Base-by-base conservation (phyloP, 2,113 vertebrate species). In the Pristiophorus japonicus region DNA sequence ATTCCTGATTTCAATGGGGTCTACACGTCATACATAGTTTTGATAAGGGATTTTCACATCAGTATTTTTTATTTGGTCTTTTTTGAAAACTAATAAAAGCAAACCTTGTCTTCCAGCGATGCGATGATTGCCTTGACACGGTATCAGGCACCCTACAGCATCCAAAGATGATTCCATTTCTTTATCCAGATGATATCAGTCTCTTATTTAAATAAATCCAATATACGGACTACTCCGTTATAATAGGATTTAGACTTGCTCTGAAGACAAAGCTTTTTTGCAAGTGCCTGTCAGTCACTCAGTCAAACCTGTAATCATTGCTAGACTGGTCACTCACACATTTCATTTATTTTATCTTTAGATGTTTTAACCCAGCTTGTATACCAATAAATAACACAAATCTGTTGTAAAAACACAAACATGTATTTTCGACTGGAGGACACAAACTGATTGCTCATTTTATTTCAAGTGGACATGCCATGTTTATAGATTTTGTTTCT, bases 121-220 rank as follows among this genome's bases (percentile, higher is more conserved):
- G 55, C 63, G 55, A 62, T 91, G 88, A 91, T 90, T 88, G 85
- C 85, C 30, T 88, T 88, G 85, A 88, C 85, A 63, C 5, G 20
- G 88, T 62, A 91, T 63, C 59, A 91, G 59, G 38, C 88, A 91
- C 63, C 14, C 55, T 63, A 20, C 88, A 63, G 88, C 88, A 91
- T 18, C 88, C 88, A 91, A n/a, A 91, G 88, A 63, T 91, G 88
- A 91, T 91, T 91, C 88, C 88, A 91, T 91, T 91, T 91, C 88
- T 91, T 91, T 63, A 63, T 62, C 34, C 55, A 91, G 88, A 91
- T 91, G 34, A 63, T 91, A 91, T 91, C 88, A 91, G 38, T 63
- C 88, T 38, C 59, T 63, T 34, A 91, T 91, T 91, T 91, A 91
- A 91, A 91, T 91, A 91, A 91, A 91, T 91, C 88, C 88, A 91